Evolutionary conservation across 2,797 vertebrate genomes (phyloP), one percentile per base, ranked within the genome.

Genomic region (Hydrocynus forskahlii): DNA sequence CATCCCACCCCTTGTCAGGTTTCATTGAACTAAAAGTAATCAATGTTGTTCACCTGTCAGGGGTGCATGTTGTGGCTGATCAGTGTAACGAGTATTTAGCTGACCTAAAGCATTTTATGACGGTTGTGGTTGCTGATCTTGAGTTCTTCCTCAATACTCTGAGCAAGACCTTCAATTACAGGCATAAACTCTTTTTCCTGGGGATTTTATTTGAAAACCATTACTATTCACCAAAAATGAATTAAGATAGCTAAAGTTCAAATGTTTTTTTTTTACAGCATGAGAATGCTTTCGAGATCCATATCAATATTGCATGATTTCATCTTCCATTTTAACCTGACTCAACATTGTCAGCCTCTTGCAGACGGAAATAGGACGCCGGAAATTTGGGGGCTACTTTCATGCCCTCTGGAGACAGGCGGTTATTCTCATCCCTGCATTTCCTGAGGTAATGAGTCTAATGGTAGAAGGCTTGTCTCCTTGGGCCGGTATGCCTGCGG

Each of bases 371-470:
- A 71, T 52, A 45, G 75, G 62, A 82, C 9, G 52, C 70, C 78
- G 79, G 83, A 88, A 87, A 88, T 83, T 45, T 54, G 50, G 73
- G 64, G 85, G 76, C 73, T 87, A 81, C 87, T 87, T 79, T 88
- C 76, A 81, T 80, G 29, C 59, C 69, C 23, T 23, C 64, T 74
- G 52, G 50, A 50, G 76, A 73, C 40, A 45, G 57, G 52, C 35
- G 17, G 25, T 23, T 71, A 60, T 66, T 54, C 74, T 83, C 72
- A 79, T 85, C 80, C 69, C 57, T 69, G 81, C 63, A 48, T 82
- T 79, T 85, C 78, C 80, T 57, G 62, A 62, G 43, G 69, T 74
- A 78, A 78, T 73, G 67, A 52, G 40, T 55, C 66, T 84, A 70
- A 73, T 63, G 48, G 55, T 50, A 78, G 45, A 80, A 70, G 68